Conservation (phyloP, 2,888 invertebrate genomes). For the Belgica antarctica region DNA sequence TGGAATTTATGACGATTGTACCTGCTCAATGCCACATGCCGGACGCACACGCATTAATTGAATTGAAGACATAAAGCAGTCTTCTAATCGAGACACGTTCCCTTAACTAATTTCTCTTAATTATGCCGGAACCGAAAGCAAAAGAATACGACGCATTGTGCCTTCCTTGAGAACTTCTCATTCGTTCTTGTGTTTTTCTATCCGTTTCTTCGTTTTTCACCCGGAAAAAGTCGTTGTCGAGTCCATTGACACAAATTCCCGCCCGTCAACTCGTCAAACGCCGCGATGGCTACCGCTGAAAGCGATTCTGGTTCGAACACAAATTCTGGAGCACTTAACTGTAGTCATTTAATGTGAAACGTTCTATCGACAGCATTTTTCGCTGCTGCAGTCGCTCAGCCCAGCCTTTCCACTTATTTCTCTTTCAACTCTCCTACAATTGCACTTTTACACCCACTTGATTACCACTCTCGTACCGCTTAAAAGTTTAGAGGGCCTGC, state of each 20-base stretch:
- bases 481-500: background rate
- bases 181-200: background rate
- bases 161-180: background rate
- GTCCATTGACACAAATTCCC: conserved; percentile 33
- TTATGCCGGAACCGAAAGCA: conserved; percentile 15
- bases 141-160: background rate
- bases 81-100: background rate
- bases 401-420: background rate
- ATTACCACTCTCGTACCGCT: background rate
- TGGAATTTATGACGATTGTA: too few species aligned
- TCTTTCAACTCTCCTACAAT: background rate
- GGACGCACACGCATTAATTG: background rate
- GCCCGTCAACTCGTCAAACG: background rate
- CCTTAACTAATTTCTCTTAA: conserved; percentile 21
- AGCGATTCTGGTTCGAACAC: background rate
- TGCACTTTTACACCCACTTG: conserved; percentile 10
- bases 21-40: conserved; percentile 8
- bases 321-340: conserved; percentile 11
- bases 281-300: background rate
- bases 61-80: background rate
- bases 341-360: background rate
- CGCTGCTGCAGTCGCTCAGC: background rate
- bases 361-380: background rate
- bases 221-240: conserved; percentile 13
- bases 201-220: background rate